Percentiles rank a stretch among this genome's conserved stretches.
These are phyloP conservation scores for Anguilla marmorata DNA, from an alignment of 2,797 vertebrate genomes.

Conservation along the genomic window DNA sequence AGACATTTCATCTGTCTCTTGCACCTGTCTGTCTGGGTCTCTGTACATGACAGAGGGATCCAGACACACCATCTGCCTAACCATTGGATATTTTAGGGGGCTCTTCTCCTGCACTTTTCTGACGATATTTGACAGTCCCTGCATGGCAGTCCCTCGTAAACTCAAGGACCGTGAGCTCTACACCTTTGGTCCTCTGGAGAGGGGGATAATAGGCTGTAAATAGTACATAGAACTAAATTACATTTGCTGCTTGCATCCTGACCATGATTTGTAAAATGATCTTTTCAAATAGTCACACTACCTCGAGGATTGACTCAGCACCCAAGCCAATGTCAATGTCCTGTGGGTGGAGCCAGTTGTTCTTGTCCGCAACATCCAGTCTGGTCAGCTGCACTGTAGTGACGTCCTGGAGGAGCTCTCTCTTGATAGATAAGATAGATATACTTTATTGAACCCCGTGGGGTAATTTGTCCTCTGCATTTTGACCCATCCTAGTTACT, in stretches of 20 bases:
- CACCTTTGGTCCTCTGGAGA: slow-evolving; percentile 16
- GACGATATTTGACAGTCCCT: slow-evolving; percentile 25
- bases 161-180: slow-evolving; percentile 26
- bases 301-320: slow-evolving; percentile 26
- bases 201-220: slow-evolving; percentile 18
- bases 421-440: slow-evolving; percentile 23
- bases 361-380: slow-evolving; percentile 38
- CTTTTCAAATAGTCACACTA: slow-evolving; percentile 30
- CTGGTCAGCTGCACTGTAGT: slow-evolving; percentile 35
- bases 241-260: slow-evolving; percentile 24
- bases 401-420: slow-evolving; percentile 38
- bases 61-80: slow-evolving; percentile 25
- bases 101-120: slow-evolving; percentile 24
- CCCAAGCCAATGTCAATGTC: slow-evolving; percentile 28
- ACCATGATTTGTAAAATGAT: slow-evolving; percentile 26
- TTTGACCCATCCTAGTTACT: no score
- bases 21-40: neutral
- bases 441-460: no score
- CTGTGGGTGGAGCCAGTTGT: slow-evolving; percentile 31
- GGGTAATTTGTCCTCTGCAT: no score
- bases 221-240: slow-evolving; percentile 28
- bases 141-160: slow-evolving; percentile 27
- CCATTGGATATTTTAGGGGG: slow-evolving; percentile 2
- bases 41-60: slow-evolving; percentile 28
- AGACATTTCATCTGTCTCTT: slow-evolving; percentile 16